A percentile compares a stretch with the other conserved stretches of the same genome.
phyloP scores from a whole-genome alignment of 2,888 invertebrate species.

The Scaptomyza flava region DNA sequence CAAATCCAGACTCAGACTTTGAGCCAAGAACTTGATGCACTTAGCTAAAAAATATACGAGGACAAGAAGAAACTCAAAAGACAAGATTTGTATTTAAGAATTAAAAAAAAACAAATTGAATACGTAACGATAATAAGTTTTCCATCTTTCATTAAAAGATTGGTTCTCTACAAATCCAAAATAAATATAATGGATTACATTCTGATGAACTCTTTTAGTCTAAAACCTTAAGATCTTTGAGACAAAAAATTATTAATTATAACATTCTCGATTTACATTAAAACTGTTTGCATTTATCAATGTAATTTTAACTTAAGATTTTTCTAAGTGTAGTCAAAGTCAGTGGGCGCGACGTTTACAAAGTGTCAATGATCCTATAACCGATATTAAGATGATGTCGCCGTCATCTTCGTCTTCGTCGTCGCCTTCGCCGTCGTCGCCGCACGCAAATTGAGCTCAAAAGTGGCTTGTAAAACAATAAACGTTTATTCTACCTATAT shows the following conservation, averaged over 20 bases:
- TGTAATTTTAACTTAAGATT: not conserved
- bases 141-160: no score
- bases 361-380: conserved; percentile 80
- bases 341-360: conserved; percentile 52
- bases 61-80: not conserved
- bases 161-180: no score
- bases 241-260: no score
- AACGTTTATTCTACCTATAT: conserved; percentile 51
- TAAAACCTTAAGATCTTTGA: no score
- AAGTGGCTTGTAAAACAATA: conserved; percentile 75
- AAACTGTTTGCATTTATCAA: not conserved
- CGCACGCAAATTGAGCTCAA: conserved; percentile 71
- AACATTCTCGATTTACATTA: no score
- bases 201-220: no score
- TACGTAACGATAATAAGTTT: no score
- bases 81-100: not conserved
- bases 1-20: conserved; percentile 4
- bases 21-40: conserved; percentile 14
- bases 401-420: conserved; percentile 24
- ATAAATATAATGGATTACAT: no score
- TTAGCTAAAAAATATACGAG: not conserved
- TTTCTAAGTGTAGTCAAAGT: conserved; percentile 7
- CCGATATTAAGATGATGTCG: conserved; percentile 69
- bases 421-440: conserved; percentile 12
- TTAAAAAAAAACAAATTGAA: no score